Evolutionary conservation across 1,140 invertebrate species (phyloP).

Genomic region (Calephelis virginiensis): DNA sequence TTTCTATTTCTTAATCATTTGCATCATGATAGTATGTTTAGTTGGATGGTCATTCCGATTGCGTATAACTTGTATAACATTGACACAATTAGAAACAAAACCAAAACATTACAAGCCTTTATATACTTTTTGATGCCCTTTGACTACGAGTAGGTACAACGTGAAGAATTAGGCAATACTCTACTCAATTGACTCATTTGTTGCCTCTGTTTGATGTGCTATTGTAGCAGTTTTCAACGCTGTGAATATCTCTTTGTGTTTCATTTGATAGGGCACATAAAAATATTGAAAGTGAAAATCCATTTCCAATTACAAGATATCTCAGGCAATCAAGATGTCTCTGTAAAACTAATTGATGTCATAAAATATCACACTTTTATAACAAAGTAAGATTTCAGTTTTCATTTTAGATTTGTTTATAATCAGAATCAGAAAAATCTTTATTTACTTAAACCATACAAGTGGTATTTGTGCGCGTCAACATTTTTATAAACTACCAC

Average conservation of each 20-base stretch:
- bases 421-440: too few relatives aligned
- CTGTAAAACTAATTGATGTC: constrained; percentile 31
- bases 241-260: constrained; percentile 41
- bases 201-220: constrained; percentile 26
- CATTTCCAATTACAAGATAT: constrained; percentile 28
- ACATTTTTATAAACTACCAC: too few relatives aligned
- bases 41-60: constrained; percentile 36
- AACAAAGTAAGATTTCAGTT: constrained; percentile 31
- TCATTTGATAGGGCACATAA: constrained; percentile 48
- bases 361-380: constrained; percentile 51
- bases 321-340: constrained; percentile 31
- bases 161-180: constrained; percentile 36
- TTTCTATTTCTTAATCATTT: constrained; percentile 34
- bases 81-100: constrained; percentile 38
- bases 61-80: constrained; percentile 40
- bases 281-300: constrained; percentile 41
- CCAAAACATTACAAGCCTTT: constrained; percentile 36
- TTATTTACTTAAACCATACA: too few relatives aligned
- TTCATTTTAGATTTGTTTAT: neutral
- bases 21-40: constrained; percentile 32
- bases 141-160: constrained; percentile 45
- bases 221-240: constrained; percentile 36
- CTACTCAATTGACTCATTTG: constrained; percentile 33
- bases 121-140: constrained; percentile 47
- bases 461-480: too few relatives aligned